Base-by-base conservation (phyloP, 2,113 vertebrate species). In the Rhinoderma darwinii region DNA sequence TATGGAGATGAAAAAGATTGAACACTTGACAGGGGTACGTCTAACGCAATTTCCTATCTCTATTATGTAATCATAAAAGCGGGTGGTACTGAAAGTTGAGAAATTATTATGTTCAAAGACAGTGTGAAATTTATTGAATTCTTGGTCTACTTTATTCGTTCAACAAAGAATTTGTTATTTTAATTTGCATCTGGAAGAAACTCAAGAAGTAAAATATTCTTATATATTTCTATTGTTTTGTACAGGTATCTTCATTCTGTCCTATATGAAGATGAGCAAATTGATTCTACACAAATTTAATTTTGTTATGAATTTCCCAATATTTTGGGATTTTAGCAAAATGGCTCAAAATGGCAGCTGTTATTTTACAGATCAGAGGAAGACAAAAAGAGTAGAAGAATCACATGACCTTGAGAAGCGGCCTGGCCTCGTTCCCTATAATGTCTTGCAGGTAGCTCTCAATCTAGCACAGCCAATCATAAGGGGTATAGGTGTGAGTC, bases 1-100 rank as follows among this genome's bases (percentile, higher is more conserved):
- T 61, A 66, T 44, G 72, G 73, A 63, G 27, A 84, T 61, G 41
- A 63, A n/a, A 63, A 56, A 56, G 9, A 84, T 74, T 73, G 51
- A 59, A 43, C 37, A 20, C 63, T 75, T 70, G 47, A 51, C 83
- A 77, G 72, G 73, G 83, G 51, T 17, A 59, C n/a, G 44, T 54
- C 68, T 56, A 56, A 41, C 35, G 20, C 70, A 75, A 75, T 74
- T 43, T 73, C 25, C 43, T 39, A 30, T 54, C 5, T 43, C 43
- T 25, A 59, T 44, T 73, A 43, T 37, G 22, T 84, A 84, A 75
- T 84, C 83, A 75, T n/a, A n/a, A 51, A 37, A 14, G 25, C 0
- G n/a, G 82, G 44, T 56, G 70, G 73, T 47, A 10, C 22, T 44
- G 35, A 75, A 17, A 75, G n/a, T 9, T 20, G 22, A 51, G 35